Evolutionary conservation across 2,888 invertebrate genomes (phyloP), one percentile per base, ranked within the genome.

Genomic region (Homarus gammarus): DNA sequence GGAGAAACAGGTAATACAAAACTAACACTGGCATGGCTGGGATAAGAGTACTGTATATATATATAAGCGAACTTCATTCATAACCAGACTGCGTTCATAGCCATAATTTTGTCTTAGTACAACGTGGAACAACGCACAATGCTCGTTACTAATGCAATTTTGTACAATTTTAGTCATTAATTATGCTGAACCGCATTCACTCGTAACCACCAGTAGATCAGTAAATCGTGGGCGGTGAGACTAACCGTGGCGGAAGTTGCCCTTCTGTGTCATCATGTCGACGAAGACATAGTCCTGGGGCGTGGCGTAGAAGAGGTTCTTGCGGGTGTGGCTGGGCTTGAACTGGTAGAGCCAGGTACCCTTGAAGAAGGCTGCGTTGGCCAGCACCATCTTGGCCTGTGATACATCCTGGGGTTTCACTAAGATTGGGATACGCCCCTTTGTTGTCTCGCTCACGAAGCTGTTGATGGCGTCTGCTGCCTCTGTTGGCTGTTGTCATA

Each of bases 391-490:
- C 31, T 83, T 84, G 22, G 92, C 91, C 49, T 83, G 83, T 36
- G 72, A 31, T 44, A 92, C 73, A 61, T 87, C 86, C 1, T 77
- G 70, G 0, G 91, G 44, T 31, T 73, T 73, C 36, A 98, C 93
- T 87, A 98, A 94, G 92, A 97, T 95, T 84, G 95, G 95, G 92
- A 98, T 97, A 93, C 97, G 96, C 91, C 96, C 95, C 92, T 96
- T 96, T 0, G 98, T 98, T 36, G 95, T 93, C 56, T 95, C 95
- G 90, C 96, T 95, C 10, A 97, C 97, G 97, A 97, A 98, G 1
- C 95, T 93, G 93, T 98, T 98, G 92, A 98, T 97, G 78, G 94
- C 93, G 3, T 94, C 72, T 1, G 87, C 93, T 18, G 96, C 95
- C 2, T 93, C 94, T 33, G 94, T 95, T 0, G 96, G 95, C 91